Evolutionary conservation across 2,888 invertebrate genomes (phyloP), one percentile per base, ranked within the genome.

Genomic region (Sturmia bella): DNA sequence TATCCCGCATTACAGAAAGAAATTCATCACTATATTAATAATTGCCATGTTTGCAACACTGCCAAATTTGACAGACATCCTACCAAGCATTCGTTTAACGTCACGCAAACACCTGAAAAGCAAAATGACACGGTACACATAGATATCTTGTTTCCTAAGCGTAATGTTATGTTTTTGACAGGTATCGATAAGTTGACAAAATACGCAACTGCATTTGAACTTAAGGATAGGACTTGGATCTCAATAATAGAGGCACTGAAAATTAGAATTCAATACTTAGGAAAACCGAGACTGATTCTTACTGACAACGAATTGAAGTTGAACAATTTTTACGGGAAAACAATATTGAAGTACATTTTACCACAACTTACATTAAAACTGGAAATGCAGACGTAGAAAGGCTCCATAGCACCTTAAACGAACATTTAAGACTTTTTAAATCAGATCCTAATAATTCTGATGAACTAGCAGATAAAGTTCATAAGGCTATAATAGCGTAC

Each of bases 371-470:
- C 13, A 5, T n/a, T 21, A 52, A 11, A 21, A 52, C 24, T 2
- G 52, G 24, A 19, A 52, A 52, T 52, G 24, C 52, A 9, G 52
- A 24, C n/a, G 21, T 52, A 1, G 24, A 17, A 56, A 24, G 39
- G 12, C 13, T 21, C 12, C 37, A 57, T 12, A 2, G 57, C 39
- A 39, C 39, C 17, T n/a, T 57, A 12, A 37, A 57, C 37, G 57
- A 57, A 57, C 17, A 57, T 57, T 17, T 57, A 57, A 56, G 57
- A 39, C 37, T 57, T 57, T 57, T 39, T 12, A 15, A 39, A 17
- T n/a, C 37, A 17, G 37, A 39, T 57, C 57, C 57, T 17, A 37
- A 39, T 9, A 57, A 54, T 54, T 27, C 27, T 24, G 11, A 13
- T 11, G 54, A 54, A n/a, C 27, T 43, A 12, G 3, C 3, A 11